A percentile compares a stretch with the other conserved stretches of the same genome.
These are phyloP conservation scores for Plecotus auritus DNA, from an alignment of 2,113 vertebrate species.

Conservation along the genomic window DNA sequence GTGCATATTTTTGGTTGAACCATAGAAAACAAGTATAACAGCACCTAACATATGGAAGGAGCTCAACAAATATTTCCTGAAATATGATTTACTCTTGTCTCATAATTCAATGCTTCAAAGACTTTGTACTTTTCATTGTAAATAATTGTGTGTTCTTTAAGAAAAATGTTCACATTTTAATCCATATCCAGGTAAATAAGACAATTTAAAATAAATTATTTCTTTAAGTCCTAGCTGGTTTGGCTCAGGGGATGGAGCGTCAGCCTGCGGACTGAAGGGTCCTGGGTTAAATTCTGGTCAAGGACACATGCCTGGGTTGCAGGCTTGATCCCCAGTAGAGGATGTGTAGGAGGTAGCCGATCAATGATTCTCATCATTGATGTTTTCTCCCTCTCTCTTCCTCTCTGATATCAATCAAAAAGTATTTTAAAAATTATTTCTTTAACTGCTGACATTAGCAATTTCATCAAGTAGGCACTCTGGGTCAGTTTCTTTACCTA, in stretches of 20 bases:
- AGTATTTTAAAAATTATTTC: background rate
- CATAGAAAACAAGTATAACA: background rate
- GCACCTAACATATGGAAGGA: background rate
- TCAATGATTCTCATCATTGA: too few relatives aligned
- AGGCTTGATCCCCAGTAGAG: too few relatives aligned
- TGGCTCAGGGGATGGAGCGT: too few relatives aligned
- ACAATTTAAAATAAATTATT: background rate
- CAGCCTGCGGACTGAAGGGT: too few relatives aligned
- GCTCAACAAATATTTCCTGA: background rate
- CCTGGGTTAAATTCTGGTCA: too few relatives aligned
- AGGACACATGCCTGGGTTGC: too few relatives aligned
- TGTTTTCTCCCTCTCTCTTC: too few relatives aligned
- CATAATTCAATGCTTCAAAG: background rate
- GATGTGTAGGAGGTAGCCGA: too few relatives aligned
- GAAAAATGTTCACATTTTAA: background rate
- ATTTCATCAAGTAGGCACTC: background rate
- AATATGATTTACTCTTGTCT: background rate
- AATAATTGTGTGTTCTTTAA: background rate
- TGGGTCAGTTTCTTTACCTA: background rate
- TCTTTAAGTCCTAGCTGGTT: background rate
- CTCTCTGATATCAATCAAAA: too few relatives aligned
- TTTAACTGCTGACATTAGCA: background rate
- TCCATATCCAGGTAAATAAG: background rate
- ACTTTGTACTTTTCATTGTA: background rate
- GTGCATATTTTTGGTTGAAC: background rate